Percentiles rank a stretch among this genome's conserved stretches.
phyloP scores from a whole-genome alignment of 2,888 invertebrate species.

The Hirtodrosophila alboralis region DNA sequence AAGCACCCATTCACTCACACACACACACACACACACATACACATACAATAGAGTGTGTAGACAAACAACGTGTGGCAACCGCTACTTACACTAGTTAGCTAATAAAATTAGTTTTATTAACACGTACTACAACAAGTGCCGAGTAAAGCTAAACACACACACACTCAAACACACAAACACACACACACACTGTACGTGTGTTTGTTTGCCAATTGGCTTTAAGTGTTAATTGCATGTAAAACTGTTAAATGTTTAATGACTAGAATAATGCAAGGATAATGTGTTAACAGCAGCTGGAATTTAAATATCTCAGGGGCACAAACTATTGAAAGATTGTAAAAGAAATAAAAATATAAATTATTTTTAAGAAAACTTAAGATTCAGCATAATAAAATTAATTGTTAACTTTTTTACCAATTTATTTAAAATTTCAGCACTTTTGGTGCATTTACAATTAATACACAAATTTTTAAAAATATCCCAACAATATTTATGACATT shows the following conservation, averaged over 20 bases:
- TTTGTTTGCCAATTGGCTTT: constrained; percentile 40
- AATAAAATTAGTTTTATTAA: constrained; percentile 82
- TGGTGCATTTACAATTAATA: too few species aligned
- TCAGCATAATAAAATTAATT: too few species aligned
- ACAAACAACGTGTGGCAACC: constrained; percentile 73
- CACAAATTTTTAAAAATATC: too few species aligned
- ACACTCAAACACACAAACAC: constrained; percentile 35
- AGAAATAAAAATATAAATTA: too few species aligned
- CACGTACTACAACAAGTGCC: constrained; percentile 70
- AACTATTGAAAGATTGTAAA: too few species aligned
- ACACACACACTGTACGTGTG: constrained; percentile 29
- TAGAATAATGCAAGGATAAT: constrained; percentile 12
- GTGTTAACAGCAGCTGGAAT: constrained; percentile 25
- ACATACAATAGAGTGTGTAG: constrained; percentile 33
- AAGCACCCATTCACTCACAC: constrained; percentile 16
- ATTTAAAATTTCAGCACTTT: too few species aligned
- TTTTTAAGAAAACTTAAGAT: too few species aligned
- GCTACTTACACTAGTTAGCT: constrained; percentile 77
- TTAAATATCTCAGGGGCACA: constrained; percentile 9
- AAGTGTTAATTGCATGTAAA: constrained; percentile 76
- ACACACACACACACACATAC: constrained; percentile 16
- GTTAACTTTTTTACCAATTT: too few species aligned
- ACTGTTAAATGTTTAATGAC: constrained; percentile 47
- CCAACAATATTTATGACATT: too few species aligned
- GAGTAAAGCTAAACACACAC: constrained; percentile 43